phyloP scores from a whole-genome alignment of 2,888 invertebrate genomes.

The Spilarctia lutea region DNA sequence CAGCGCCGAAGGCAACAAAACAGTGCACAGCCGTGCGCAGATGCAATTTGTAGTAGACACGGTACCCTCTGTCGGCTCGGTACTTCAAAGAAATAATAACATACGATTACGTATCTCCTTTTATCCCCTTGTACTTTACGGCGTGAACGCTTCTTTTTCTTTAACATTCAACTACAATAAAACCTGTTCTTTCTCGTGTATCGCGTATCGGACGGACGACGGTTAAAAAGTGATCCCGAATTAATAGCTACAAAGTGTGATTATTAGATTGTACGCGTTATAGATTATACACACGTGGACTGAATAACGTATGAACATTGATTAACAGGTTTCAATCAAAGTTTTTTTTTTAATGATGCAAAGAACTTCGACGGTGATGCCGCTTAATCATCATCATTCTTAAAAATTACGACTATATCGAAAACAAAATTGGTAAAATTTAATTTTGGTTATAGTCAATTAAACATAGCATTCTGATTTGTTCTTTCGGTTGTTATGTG shows the following conservation, averaged over 20 bases:
- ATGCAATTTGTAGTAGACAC: constrained; percentile 53
- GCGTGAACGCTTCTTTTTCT: constrained; percentile 74
- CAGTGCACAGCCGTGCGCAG: constrained; percentile 24
- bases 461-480: constrained; percentile 29
- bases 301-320: constrained; percentile 16
- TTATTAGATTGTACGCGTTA: constrained; percentile 66
- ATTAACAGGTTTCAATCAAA: constrained; percentile 18
- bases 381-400: constrained; percentile 3
- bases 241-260: constrained; percentile 80
- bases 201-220: constrained; percentile 54
- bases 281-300: constrained; percentile 20
- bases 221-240: constrained; percentile 76
- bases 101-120: constrained; percentile 71
- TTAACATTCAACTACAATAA: constrained; percentile 64
- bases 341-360: constrained; percentile 3
- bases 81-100: constrained; percentile 81
- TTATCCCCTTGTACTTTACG: constrained; percentile 72
- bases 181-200: constrained; percentile 78
- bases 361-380: background rate
- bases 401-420: constrained; percentile 4
- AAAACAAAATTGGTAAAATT: constrained; percentile 11
- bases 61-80: constrained; percentile 64
- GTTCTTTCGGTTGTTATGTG: constrained; percentile 5
- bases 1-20: constrained; percentile 19
- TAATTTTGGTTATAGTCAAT: constrained; percentile 15